Base-by-base conservation (phyloP, 2,888 invertebrate species). In the Hydroisotoma schaefferi region DNA sequence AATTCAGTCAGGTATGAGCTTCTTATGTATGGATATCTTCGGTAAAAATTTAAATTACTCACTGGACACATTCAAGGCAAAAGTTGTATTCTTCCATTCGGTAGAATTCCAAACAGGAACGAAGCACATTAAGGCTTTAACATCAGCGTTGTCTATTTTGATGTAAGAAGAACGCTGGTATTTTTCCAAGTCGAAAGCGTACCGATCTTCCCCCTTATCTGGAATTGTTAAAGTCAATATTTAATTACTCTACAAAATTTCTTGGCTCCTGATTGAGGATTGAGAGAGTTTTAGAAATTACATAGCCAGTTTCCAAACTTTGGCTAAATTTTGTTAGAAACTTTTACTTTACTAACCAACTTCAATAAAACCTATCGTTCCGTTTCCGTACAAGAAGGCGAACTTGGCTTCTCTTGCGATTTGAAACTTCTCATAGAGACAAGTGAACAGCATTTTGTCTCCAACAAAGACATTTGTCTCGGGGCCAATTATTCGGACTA, bases 391-490 rank as follows among this genome's bases (percentile, higher is more conserved):
- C 43, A 37, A 27, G 28, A 67, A 64, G 1, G 67, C 67, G 59
- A 61, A 67, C 25, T 56, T 38, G 2, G 63, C 61, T 53, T 67
- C 64, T 25, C 62, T 33, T 15, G 64, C 62, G 29, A 67, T 60
- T 60, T 60, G 58, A 37, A 64, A 67, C 25, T 64, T 62, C 59
- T 64, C 67, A 28, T 61, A 64, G 47, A 64, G 59, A 49, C 67
- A 67, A 1, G 67, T 60, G 47, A 67, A 67, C 10, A 67, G 59
- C 57, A 67, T 62, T 29, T 61, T 67, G 49, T 67, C 67, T 3
- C 67, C 67, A 2, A 64, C 59, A 51, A 67, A 67, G 18, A 62
- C 64, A 43, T 67, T 64, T 1, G 44, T 64, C 37, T 67, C 67
- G 3, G 67, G 67, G 2, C 59, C 67, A 10, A 67, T 62, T 20